phyloP scores from a whole-genome alignment of 2,113 vertebrate genomes.

The Circaetus cinerascens region DNA sequence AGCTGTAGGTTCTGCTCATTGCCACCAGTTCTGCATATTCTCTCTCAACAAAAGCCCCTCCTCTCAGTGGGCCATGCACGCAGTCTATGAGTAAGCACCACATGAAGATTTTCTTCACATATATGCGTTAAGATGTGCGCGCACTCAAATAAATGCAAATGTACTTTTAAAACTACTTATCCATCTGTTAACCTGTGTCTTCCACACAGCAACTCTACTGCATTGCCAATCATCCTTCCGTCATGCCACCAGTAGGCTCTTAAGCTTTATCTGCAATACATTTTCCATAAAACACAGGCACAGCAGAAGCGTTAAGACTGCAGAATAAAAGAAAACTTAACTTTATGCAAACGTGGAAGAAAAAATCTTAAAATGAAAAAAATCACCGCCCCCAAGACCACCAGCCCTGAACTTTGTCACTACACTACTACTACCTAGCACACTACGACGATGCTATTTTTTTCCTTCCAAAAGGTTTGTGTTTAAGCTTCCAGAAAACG shows the following conservation, averaged over 20 bases:
- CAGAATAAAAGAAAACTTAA: neutral
- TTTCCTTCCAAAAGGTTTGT: neutral
- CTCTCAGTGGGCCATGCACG: neutral
- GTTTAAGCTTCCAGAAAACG: neutral
- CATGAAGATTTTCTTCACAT: neutral
- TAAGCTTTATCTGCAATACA: neutral
- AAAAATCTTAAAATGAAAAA: neutral
- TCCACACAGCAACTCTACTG: neutral
- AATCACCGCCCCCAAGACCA: neutral
- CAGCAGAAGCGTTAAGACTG: neutral
- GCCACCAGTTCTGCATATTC: neutral
- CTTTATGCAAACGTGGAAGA: neutral
- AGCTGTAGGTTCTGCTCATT: neutral
- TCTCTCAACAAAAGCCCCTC: neutral
- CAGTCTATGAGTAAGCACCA: neutral
- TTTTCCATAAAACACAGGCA: neutral
- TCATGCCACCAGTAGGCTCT: neutral
- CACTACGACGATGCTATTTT: neutral
- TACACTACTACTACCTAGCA: neutral
- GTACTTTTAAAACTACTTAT: neutral
- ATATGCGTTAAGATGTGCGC: fast-evolving
- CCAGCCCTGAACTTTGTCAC: neutral
- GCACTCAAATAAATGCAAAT: neutral
- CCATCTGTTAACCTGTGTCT: neutral
- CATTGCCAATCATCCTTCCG: neutral